A percentile compares a stretch with the other conserved stretches of the same genome.
phyloP scores from a whole-genome alignment of 2,797 vertebrate genomes.

The Arremon brunneinucha region DNA sequence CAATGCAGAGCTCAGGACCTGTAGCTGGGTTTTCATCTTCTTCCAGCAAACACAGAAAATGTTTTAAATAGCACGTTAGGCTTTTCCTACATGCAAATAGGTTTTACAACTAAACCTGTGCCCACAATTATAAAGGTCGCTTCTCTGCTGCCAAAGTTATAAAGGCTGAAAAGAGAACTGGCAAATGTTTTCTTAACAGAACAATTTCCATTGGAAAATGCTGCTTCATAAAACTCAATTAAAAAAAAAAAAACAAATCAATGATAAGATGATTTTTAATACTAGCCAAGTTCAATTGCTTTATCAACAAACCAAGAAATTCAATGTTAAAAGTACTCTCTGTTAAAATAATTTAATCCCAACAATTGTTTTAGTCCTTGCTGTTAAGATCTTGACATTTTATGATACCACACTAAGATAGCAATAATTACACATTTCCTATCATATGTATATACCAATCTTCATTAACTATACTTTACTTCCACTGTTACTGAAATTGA shows the following conservation, averaged over 20 bases:
- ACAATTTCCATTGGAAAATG: not conserved
- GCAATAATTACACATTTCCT: not conserved
- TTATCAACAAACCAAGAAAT: not conserved
- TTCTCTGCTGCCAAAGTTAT: not conserved
- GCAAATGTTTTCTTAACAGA: not conserved
- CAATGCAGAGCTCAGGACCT: not conserved
- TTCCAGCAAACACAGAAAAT: not conserved
- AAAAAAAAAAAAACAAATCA: not conserved
- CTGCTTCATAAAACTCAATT: not conserved
- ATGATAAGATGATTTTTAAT: not conserved
- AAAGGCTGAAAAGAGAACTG: not conserved
- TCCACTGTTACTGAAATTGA: not conserved
- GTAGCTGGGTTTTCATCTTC: not conserved
- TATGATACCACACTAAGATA: not conserved
- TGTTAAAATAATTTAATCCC: not conserved
- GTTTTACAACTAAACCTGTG: not conserved
- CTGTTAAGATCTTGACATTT: not conserved
- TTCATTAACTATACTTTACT: not conserved
- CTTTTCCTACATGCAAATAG: not conserved
- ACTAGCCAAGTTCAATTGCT: not conserved
- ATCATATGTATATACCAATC: not conserved
- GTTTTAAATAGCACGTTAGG: not conserved
- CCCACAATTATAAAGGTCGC: not conserved
- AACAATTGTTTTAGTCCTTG: not conserved
- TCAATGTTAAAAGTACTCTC: not conserved